Conservation (phyloP, 1,140 invertebrate genomes). For the Euborellia annulipes region DNA sequence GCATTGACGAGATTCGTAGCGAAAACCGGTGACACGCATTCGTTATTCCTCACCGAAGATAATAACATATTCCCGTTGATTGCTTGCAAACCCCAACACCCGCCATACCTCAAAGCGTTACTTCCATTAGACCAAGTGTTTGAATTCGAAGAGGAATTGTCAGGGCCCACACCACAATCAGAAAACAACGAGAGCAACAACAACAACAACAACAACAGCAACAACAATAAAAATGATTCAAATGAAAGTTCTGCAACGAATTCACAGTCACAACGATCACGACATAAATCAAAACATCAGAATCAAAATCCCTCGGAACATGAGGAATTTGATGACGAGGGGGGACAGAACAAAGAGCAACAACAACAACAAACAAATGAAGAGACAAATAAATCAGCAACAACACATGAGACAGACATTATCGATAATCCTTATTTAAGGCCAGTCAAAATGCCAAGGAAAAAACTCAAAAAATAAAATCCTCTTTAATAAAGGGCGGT, state of each 20-base stretch:
- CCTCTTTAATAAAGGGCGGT: too few species aligned
- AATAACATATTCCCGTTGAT: conserved; percentile 76
- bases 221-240: conserved; percentile 13
- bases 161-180: conserved; percentile 38
- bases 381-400: conserved; percentile 14
- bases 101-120: conserved; percentile 70
- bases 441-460: conserved; percentile 53
- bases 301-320: conserved; percentile 17
- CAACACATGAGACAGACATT: conserved; percentile 31
- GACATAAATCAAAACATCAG: background rate
- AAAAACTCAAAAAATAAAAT: too few species aligned
- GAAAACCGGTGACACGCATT: conserved; percentile 83
- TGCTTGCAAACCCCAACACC: conserved; percentile 63
- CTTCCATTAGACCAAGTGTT: conserved; percentile 89
- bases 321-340: conserved; percentile 22
- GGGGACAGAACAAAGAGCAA: conserved; percentile 26
- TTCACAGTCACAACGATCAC: conserved; percentile 4
- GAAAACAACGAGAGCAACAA: conserved; percentile 37
- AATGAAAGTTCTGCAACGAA: conserved; percentile 13
- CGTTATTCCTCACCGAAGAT: conserved; percentile 76
- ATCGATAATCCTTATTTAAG: conserved; percentile 81
- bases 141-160: conserved; percentile 73
- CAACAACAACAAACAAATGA: conserved; percentile 30
- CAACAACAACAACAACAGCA: conserved; percentile 34
- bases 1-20: conserved; percentile 87